Evolutionary conservation across 2,888 invertebrate species (phyloP), one percentile per base, ranked within the genome.

Genomic region (Melitaea athalia): DNA sequence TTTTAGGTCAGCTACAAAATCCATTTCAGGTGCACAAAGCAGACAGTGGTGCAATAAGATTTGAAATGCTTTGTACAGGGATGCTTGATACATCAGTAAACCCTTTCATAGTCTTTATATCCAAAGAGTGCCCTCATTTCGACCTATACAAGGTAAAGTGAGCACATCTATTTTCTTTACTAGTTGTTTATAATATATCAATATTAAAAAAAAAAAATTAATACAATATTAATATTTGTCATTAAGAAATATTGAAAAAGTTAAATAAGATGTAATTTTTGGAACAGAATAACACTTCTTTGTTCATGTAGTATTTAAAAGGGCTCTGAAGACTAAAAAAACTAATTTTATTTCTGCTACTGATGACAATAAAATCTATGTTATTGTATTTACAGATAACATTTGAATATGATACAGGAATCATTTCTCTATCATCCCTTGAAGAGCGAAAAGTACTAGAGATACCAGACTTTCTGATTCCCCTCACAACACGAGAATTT

Each of bases 41-140:
- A 31, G 75, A 76, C 60, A 75, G 75, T 75, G 76, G 81, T 31
- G 76, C 73, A 10, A 68, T 82, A 55, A 72, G 65, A 53, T 79
- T 82, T 63, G 68, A 71, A 67, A 70, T 78, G 50, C 73, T 71
- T 64, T 55, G 59, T 42, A 43, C 67, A 55, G 17, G 12, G 65
- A 15, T 14, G 45, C 7, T 38, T 49, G 31, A 24, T 45, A 17
- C 6, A 52, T 0, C 24, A 50, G 24, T 14, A 60, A 33, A 15
- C 12, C 69, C 76, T 14, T 62, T 70, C 43, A 43, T 82, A 43
- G 63, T 50, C 53, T 72, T 81, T 61, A 68, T 74, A 63, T 64
- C 71, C 7, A 75, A 69, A 64, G 59, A 68, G 12, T 72, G 77
- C 45, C 77, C 78, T 14, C 73, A 70, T 62, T n/a, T 63, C 59